Evolutionary conservation across 2,113 vertebrate species (phyloP), one percentile per base, ranked within the genome.

Genomic region (Balaenoptera acutorostrata): DNA sequence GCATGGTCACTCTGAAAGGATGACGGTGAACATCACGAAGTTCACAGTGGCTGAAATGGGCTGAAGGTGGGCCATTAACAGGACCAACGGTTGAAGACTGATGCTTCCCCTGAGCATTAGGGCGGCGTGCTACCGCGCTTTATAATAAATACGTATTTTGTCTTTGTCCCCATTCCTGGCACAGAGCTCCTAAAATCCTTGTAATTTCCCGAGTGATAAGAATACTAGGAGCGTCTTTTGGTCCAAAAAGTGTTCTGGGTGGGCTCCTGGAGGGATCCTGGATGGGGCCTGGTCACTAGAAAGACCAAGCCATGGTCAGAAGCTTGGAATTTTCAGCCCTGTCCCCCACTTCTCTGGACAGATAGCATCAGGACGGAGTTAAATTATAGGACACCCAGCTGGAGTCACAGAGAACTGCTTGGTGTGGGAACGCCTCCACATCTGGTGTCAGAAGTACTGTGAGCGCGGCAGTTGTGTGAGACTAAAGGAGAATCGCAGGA

Each of bases 41-140:
- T 49, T 14, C n/a, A 4, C 1, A 11, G 66, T 10, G 18, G 85
- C 3, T 52, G 44, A 33, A 20, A 81, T 1, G 20, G n/a, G 27
- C 41, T 41, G 21, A 52, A 52, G 6, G 39, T 14, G n/a, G 68
- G 55, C 20, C 4, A 2, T 21, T 15, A 15, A 41, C 0, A 10
- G 41, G 27, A 63, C 41, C 10, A 27, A 6, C 1, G 0, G 0
- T 5, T 18, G 3, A 41, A 44, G 55, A 82, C 41, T 0, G 63
- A 6, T 55, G 27, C 12, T 41, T 72, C 14, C 66, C 55, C 64
- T 6, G 25, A 44, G 61, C 17, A 39, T 12, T 14, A 13, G 74
- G 4, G 46, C 29, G 14, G 63, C 0, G 39, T 44, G 80, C 39
- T 31, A 12, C 1, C 6, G 57, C 31, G 80, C 61, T 20, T 31